Percentiles rank a stretch among this genome's conserved stretches.
Conservation (phyloP, 1,140 invertebrate species). For the Acromyrmex heyeri region DNA sequence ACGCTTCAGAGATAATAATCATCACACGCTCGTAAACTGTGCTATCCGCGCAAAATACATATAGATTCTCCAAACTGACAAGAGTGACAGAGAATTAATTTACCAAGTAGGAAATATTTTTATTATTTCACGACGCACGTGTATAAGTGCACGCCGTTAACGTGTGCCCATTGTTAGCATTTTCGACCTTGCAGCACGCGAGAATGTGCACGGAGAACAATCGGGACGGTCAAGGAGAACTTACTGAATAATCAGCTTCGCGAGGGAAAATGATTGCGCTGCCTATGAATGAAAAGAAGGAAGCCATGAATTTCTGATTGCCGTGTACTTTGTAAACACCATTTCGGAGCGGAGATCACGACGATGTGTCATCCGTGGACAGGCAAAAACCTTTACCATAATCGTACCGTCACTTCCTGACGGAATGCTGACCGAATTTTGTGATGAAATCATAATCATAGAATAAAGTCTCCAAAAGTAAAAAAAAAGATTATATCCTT, state of each 20-base stretch:
- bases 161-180: constrained; percentile 59
- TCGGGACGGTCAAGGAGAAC: constrained; percentile 60
- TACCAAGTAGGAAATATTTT: constrained; percentile 14
- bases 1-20: not conserved
- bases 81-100: constrained; percentile 13
- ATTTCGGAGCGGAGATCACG: constrained; percentile 52
- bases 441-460: not conserved
- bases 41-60: not conserved
- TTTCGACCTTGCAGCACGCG: constrained; percentile 62
- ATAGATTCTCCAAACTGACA: constrained; percentile 9
- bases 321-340: constrained; percentile 43
- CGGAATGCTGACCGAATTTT: constrained; percentile 34
- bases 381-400: constrained; percentile 51
- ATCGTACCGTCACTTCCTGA: constrained; percentile 48
- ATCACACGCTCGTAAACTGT: not conserved
- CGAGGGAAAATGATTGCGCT: constrained; percentile 47
- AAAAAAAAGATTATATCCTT: not conserved
- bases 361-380: constrained; percentile 20
- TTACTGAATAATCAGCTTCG: constrained; percentile 53
- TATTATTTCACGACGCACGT: not conserved
- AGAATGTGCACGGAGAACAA: constrained; percentile 55
- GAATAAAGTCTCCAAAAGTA: not conserved
- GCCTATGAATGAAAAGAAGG: constrained; percentile 62
- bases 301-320: constrained; percentile 63
- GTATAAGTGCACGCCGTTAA: constrained; percentile 9